phyloP scores from a whole-genome alignment of 2,888 invertebrate species.

The Eubasilissa splendida region DNA sequence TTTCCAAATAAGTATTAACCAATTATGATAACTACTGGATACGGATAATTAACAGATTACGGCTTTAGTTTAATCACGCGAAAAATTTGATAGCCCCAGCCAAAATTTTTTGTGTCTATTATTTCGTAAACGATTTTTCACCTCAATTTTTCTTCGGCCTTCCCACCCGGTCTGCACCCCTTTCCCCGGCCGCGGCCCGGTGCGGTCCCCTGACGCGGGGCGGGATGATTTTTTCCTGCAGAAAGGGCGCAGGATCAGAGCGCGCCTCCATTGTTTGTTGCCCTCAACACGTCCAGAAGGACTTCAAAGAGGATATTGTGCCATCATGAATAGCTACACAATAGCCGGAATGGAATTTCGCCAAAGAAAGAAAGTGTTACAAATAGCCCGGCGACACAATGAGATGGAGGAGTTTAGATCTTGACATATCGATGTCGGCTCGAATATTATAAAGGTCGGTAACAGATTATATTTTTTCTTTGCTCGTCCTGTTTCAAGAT shows the following conservation, averaged over 20 bases:
- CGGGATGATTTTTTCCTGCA: no score
- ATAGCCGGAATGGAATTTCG: conserved; percentile 24
- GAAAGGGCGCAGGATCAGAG: background rate
- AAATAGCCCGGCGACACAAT: conserved; percentile 35
- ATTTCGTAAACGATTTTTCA: no score
- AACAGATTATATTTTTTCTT: background rate
- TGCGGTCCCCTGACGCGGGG: no score
- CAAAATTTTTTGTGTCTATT: no score
- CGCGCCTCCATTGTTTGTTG: conserved; percentile 20
- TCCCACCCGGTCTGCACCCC: no score
- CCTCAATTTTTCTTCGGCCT: no score
- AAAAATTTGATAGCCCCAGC: no score
- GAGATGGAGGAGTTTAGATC: conserved; percentile 20
- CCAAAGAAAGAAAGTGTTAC: conserved; percentile 36
- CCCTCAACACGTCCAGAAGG: conserved; percentile 16
- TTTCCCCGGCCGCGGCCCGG: no score
- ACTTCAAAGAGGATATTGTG: conserved; percentile 33
- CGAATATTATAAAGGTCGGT: background rate
- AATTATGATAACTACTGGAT: no score
- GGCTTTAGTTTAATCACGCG: no score
- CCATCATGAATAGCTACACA: conserved; percentile 24
- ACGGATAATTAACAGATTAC: no score
- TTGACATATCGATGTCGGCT: conserved; percentile 33
- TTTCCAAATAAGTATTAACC: no score
- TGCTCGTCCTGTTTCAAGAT: background rate